Percentiles rank a stretch among this genome's conserved stretches.
These are phyloP conservation scores for Artemia sinica DNA, from an alignment of 2,888 invertebrate genomes.

Conservation along the genomic window DNA sequence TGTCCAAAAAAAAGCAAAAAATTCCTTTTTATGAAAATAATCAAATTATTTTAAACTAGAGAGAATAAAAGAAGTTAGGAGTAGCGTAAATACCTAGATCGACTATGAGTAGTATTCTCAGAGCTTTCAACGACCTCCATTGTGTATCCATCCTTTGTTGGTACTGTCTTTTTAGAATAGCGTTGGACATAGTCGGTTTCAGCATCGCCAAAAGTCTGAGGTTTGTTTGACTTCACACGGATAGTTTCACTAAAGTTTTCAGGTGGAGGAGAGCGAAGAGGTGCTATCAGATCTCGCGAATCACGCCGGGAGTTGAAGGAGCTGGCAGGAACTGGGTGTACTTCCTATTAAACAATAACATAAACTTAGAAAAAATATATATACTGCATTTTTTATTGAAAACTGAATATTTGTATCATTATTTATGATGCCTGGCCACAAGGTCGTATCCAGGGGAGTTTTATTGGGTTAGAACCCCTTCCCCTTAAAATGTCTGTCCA, in stretches of 20 bases:
- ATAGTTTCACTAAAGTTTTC: slow-evolving; percentile 48
- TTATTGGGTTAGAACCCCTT: too few relatives aligned
- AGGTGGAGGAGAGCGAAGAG: slow-evolving; percentile 19
- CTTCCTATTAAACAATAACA: neutral
- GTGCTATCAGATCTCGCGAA: slow-evolving; percentile 15
- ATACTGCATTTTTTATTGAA: neutral
- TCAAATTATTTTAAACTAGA: too few relatives aligned
- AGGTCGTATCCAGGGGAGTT: too few relatives aligned
- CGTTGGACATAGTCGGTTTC: slow-evolving; percentile 45
- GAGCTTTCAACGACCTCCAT: slow-evolving; percentile 51
- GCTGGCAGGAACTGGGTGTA: slow-evolving; percentile 8
- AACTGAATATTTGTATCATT: too few relatives aligned
- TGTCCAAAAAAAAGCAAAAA: too few relatives aligned
- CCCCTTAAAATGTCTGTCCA: too few relatives aligned
- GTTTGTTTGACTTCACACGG: slow-evolving; percentile 47
- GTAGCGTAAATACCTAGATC: slow-evolving; percentile 14
- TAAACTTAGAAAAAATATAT: neutral
- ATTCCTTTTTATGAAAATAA: too few relatives aligned
- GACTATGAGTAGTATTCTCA: slow-evolving; percentile 48
- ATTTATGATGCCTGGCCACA: too few relatives aligned
- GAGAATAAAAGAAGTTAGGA: too few relatives aligned
- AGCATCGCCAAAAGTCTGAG: slow-evolving; percentile 47
- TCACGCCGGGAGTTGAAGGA: slow-evolving; percentile 17
- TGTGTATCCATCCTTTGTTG: slow-evolving; percentile 44
- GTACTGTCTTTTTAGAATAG: slow-evolving; percentile 48